Base-by-base conservation (phyloP, 2,888 invertebrate species). In the Nephrocerus scutellatus region DNA sequence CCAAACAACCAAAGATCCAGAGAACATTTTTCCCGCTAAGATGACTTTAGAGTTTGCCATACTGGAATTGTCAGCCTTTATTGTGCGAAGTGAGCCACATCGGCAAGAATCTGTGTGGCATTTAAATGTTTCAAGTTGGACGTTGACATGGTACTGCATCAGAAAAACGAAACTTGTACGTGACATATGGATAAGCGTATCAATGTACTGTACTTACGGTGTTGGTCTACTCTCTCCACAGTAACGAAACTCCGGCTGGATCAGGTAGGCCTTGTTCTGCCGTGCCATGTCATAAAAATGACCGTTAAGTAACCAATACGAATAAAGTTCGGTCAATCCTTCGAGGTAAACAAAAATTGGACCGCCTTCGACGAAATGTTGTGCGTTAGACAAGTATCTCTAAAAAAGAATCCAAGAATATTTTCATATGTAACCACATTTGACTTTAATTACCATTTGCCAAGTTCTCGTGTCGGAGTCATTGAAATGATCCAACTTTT, bases 231-330 rank as follows among this genome's bases (percentile, higher is more conserved):
- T n/a, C 29, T 72, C 55, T 4, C 87, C 86, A 56, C 86, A 87
- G 60, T 75, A 87, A 48, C 87, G 71, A 58, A 87, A 86, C 58
- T 87, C 87, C 1, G 84, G 75, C 50, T 78, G 77, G 57, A 82
- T 79, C 51, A 82, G 66, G 2, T 74, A 72, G 0, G 80, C 84
- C 2, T 68, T 62, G 44, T 76, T 66, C 6, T 59, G 47, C 24
- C 55, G 46, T 0, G 77, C 80, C 50, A 79, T 62, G 28, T 77
- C 73, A 41, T 72, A 66, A 48, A 80, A 76, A 33, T 77, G 68
- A 3, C 84, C 83, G n/a, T n/a, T n/a, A n/a, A n/a, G n/a, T n/a
- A n/a, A n/a, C n/a, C n/a, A n/a, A n/a, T n/a, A n/a, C n/a, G n/a
- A n/a, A n/a, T n/a, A n/a, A n/a, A n/a, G n/a, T 5, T 65, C 60